Percentiles rank a stretch among this genome's conserved stretches.
phyloP scores from a whole-genome alignment of 2,888 invertebrate genomes.

The Tetragonisca angustula region DNA sequence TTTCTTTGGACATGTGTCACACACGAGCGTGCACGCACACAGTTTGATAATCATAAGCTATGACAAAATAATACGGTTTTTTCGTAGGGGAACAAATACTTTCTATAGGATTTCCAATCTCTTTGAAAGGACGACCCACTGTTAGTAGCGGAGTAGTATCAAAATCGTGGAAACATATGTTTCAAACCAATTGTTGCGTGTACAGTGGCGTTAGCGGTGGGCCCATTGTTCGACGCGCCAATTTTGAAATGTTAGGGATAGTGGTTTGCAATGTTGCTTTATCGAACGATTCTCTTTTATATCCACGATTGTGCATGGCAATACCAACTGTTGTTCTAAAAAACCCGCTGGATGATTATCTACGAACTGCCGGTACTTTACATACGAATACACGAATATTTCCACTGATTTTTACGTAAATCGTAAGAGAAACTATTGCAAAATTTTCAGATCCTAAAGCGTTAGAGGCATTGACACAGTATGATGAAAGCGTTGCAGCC shows the following conservation, averaged over 20 bases:
- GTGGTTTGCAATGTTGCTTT: slow-evolving; percentile 87
- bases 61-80: neutral
- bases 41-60: neutral
- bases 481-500: slow-evolving; percentile 84
- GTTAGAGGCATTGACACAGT: slow-evolving; percentile 84
- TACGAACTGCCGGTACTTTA: slow-evolving; percentile 80
- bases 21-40: neutral
- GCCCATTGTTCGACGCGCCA: slow-evolving; percentile 85
- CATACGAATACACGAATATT: neutral
- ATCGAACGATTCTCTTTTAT: slow-evolving; percentile 84
- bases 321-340: slow-evolving; percentile 85
- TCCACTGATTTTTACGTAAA: neutral
- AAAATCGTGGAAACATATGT: slow-evolving; percentile 85
- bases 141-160: slow-evolving; percentile 86
- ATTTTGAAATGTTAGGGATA: slow-evolving; percentile 85
- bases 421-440: slow-evolving; percentile 6
- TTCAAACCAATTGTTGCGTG: slow-evolving; percentile 88
- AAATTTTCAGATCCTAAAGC: slow-evolving; percentile 84
- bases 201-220: slow-evolving; percentile 88
- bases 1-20: neutral
- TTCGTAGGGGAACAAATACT: slow-evolving; percentile 86
- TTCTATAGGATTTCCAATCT: slow-evolving; percentile 87
- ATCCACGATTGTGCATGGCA: slow-evolving; percentile 87
- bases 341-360: slow-evolving; percentile 83
- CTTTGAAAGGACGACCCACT: slow-evolving; percentile 85